A percentile compares a stretch with the other conserved stretches of the same genome.
Evolutionary conservation across 2,797 vertebrate species (phyloP).

Genomic region (Girardinus metallicus): DNA sequence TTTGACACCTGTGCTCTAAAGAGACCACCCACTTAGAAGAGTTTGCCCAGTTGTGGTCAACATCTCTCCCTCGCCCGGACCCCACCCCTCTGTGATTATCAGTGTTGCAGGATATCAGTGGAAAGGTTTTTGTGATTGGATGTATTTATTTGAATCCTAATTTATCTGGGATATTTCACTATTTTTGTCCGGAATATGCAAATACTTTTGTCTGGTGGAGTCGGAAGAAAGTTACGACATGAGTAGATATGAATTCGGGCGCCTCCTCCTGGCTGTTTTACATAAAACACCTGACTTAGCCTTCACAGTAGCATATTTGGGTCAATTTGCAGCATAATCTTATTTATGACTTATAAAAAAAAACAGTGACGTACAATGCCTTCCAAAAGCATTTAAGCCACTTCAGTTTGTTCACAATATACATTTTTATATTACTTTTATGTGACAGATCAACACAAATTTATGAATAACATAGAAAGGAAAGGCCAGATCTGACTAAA

Average conservation of each 20-base stretch:
- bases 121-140: background rate
- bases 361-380: background rate
- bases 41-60: slow-evolving; percentile 59
- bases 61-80: slow-evolving; percentile 29
- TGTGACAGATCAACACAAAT: background rate
- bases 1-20: too few species aligned
- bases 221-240: slow-evolving; percentile 34
- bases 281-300: background rate
- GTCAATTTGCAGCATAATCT: background rate
- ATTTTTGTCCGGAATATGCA: slow-evolving; percentile 2
- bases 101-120: background rate
- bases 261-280: slow-evolving; percentile 66
- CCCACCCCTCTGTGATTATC: background rate
- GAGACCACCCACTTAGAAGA: slow-evolving; percentile 72
- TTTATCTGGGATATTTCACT: background rate
- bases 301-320: background rate
- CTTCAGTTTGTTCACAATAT: background rate
- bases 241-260: slow-evolving; percentile 36
- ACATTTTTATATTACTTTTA: background rate
- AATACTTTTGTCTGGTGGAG: slow-evolving; percentile 43
- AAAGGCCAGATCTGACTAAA: background rate
- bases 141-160: slow-evolving; percentile 4
- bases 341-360: background rate
- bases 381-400: background rate
- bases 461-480: background rate